Conservation (phyloP, 2,113 vertebrate genomes). For the Arothron firmamentum region DNA sequence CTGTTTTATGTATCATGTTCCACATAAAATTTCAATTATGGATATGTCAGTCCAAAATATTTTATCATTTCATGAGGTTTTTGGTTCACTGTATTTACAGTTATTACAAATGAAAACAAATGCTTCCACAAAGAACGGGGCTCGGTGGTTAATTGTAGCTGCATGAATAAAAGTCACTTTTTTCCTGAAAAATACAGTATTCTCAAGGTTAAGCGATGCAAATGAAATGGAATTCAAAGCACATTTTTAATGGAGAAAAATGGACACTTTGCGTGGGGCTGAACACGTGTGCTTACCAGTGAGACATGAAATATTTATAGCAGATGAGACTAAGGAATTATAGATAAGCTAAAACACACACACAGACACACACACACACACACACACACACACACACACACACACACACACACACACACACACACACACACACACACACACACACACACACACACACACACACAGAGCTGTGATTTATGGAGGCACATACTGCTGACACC, state of each 20-base stretch:
- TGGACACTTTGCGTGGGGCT: not conserved
- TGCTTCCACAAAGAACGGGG: not conserved
- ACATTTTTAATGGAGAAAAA: conserved; percentile 1
- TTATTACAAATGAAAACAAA: conserved; percentile 1
- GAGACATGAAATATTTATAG: conserved; percentile 89
- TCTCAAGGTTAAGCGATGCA: not conserved
- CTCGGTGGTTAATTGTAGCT: not conserved
- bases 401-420: conserved; percentile 34
- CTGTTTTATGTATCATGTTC: too few species aligned
- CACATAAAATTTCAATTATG: not conserved
- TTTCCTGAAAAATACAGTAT: conserved; percentile 1
- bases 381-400: conserved; percentile 12
- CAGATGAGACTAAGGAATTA: conserved; percentile 81
- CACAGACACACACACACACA: conserved; percentile 9
- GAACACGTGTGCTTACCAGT: conserved; percentile 60
- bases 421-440: conserved; percentile 15
- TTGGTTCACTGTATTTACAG: not conserved
- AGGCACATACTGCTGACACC: conserved; percentile 41
- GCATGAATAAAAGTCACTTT: conserved; percentile 13
- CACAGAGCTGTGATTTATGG: conserved; percentile 55
- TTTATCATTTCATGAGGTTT: not conserved
- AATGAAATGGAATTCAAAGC: conserved; percentile 12
- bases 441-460: conserved; percentile 15
- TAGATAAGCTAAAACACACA: conserved; percentile 66
- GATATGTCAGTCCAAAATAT: conserved; percentile 40